A percentile compares a stretch with the other conserved stretches of the same genome.
phyloP scores from a whole-genome alignment of 2,113 vertebrate genomes.

The Rhipidura dahli region DNA sequence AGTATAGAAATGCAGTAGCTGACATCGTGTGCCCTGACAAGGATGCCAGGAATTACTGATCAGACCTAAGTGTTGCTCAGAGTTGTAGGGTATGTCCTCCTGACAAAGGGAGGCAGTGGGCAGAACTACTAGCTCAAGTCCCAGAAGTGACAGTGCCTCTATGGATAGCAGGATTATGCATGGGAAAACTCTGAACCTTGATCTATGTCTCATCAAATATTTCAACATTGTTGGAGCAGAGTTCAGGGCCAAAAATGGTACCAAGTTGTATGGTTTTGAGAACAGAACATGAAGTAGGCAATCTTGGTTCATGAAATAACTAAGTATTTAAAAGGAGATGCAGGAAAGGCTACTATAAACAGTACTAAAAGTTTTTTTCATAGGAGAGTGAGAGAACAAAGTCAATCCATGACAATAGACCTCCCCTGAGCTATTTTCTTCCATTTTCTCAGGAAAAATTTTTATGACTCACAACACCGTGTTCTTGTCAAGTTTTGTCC shows the following conservation, averaged over 20 bases:
- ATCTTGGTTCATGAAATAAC: neutral
- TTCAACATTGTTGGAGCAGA: neutral
- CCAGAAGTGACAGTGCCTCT: neutral
- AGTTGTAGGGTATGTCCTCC: neutral
- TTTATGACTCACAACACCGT: neutral
- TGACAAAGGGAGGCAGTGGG: neutral
- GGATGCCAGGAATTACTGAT: neutral
- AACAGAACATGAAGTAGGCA: neutral
- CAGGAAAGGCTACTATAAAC: neutral
- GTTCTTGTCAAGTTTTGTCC: neutral
- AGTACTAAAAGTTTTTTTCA: neutral
- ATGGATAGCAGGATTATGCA: neutral
- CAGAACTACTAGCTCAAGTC: neutral
- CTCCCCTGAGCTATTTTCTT: neutral
- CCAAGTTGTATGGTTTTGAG: neutral
- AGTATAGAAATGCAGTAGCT: neutral
- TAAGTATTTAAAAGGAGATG: neutral
- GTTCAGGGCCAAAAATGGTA: neutral
- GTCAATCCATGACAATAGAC: neutral
- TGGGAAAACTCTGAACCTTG: neutral
- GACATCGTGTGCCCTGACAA: neutral
- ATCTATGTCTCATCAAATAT: neutral
- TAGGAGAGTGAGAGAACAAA: neutral
- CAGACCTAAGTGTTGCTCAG: neutral
- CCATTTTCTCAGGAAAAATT: neutral